phyloP scores from a whole-genome alignment of 1,140 invertebrate genomes.

The Aphelinus atriplicis region DNA sequence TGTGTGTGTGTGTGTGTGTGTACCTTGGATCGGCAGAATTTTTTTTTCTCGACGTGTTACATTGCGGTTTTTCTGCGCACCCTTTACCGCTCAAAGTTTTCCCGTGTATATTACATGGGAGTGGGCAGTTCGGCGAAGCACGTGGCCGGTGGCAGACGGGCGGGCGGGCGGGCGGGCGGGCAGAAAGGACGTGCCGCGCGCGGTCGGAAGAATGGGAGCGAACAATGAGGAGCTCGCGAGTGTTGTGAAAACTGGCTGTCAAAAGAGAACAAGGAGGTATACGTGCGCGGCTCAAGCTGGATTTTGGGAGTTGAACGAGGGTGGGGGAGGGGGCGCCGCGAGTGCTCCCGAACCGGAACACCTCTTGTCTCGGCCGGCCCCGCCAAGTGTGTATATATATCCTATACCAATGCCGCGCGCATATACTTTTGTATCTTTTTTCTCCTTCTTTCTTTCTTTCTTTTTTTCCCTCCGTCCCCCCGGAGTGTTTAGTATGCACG shows the following conservation, averaged over 20 bases:
- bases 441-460: neutral
- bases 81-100: too few species aligned
- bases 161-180: too few species aligned
- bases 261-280: constrained; percentile 24
- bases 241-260: constrained; percentile 27
- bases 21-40: too few species aligned
- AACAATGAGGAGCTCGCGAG: constrained; percentile 22
- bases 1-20: too few species aligned
- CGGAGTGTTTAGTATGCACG: too few species aligned
- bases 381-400: too few species aligned
- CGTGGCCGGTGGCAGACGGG: too few species aligned
- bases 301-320: neutral
- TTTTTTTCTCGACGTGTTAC: too few species aligned
- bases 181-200: neutral
- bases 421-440: neutral
- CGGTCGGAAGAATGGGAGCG: constrained; percentile 3
- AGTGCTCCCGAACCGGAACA: constrained; percentile 16
- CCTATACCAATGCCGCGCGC: neutral
- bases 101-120: too few species aligned
- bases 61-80: too few species aligned
- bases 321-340: neutral
- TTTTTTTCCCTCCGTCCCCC: neutral
- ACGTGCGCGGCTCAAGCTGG: neutral
- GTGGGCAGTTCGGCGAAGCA: too few species aligned
- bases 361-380: neutral